Conservation (phyloP, 2,888 invertebrate genomes). For the Coenonympha glycerion region DNA sequence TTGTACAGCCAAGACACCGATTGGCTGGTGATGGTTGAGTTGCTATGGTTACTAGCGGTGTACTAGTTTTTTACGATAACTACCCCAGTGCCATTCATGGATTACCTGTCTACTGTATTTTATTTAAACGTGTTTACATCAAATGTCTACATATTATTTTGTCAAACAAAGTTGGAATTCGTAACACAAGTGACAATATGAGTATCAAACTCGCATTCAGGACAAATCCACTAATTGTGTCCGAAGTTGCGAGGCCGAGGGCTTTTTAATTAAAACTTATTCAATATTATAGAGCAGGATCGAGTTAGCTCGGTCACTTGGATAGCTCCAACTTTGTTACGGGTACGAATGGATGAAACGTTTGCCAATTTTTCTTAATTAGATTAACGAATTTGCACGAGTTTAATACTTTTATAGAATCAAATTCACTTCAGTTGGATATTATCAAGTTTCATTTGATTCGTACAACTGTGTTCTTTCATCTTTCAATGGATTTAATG, state of each 20-base stretch:
- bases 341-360: conserved; percentile 35
- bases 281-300: conserved; percentile 57
- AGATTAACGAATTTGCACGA: conserved; percentile 25
- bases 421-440: not conserved
- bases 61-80: too few relatives aligned
- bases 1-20: too few relatives aligned
- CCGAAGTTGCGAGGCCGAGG: conserved; percentile 47
- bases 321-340: conserved; percentile 40
- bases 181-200: not conserved
- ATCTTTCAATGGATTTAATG: too few relatives aligned
- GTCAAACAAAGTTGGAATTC: not conserved
- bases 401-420: conserved; percentile 18
- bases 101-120: not conserved
- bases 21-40: too few relatives aligned
- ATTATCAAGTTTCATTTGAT: too few relatives aligned
- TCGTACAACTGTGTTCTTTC: too few relatives aligned
- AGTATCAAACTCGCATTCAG: not conserved
- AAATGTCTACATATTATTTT: not conserved
- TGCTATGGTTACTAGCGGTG: too few relatives aligned
- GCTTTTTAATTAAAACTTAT: conserved; percentile 72
- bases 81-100: too few relatives aligned
- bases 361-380: conserved; percentile 35
- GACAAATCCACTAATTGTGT: conserved; percentile 56
- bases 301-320: conserved; percentile 44
- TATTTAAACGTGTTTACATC: too few relatives aligned